phyloP scores from a whole-genome alignment of 2,113 vertebrate genomes.

The Castor canadensis region DNA sequence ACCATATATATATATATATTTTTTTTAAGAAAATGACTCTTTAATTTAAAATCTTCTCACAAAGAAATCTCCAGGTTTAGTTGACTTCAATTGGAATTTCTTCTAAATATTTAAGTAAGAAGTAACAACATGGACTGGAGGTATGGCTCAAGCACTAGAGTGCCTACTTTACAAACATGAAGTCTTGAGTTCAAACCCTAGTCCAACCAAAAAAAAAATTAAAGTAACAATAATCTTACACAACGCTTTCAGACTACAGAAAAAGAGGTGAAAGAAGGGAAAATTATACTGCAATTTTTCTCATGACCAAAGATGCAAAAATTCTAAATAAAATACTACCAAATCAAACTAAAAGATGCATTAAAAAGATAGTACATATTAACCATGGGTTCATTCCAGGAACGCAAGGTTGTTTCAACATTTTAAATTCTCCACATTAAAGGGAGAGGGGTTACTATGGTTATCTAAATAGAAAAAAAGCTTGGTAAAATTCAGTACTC shows the following conservation, averaged over 20 bases:
- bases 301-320: slow-evolving; percentile 13
- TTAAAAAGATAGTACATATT: neutral
- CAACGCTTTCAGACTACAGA: neutral
- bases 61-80: neutral
- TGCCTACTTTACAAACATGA: too few species aligned
- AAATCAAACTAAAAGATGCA: neutral
- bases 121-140: too few species aligned
- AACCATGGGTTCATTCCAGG: neutral
- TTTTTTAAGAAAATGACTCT: neutral
- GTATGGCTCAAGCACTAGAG: too few species aligned
- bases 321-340: slow-evolving; percentile 28
- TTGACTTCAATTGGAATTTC: neutral
- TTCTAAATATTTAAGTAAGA: neutral
- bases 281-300: neutral
- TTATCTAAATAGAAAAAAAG: neutral
- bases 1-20: neutral
- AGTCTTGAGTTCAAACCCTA: too few species aligned
- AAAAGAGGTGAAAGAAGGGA: neutral
- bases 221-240: neutral
- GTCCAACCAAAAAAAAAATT: too few species aligned
- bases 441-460: neutral
- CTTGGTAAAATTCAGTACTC: neutral
- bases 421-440: slow-evolving; percentile 9
- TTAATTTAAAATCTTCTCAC: neutral
- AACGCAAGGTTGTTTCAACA: neutral